Evolutionary conservation across 1,140 invertebrate species (phyloP), one percentile per base, ranked within the genome.

Genomic region (Cyrtorhinus lividipennis): DNA sequence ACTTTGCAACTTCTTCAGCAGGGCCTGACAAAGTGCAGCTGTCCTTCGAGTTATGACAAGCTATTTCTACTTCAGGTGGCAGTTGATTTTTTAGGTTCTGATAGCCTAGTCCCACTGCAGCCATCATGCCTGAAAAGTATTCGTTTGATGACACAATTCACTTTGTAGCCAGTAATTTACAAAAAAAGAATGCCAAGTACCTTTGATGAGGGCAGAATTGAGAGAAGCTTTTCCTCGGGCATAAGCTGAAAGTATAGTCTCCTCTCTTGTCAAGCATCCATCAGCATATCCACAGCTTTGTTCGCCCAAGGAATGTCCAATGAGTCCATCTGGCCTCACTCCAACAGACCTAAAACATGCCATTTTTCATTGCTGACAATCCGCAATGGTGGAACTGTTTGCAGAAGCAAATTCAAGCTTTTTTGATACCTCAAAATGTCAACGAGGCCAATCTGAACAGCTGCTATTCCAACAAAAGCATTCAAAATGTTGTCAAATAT

Each of bases 361-460:
- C n/a, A n/a, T n/a, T n/a, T n/a, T n/a, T n/a, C n/a, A n/a, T n/a
- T n/a, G n/a, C n/a, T n/a, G n/a, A n/a, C n/a, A n/a, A n/a, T n/a
- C n/a, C n/a, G n/a, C n/a, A n/a, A n/a, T n/a, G n/a, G n/a, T n/a
- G n/a, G n/a, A n/a, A n/a, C n/a, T n/a, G n/a, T n/a, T n/a, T n/a
- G n/a, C n/a, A n/a, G n/a, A n/a, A n/a, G n/a, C n/a, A n/a, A n/a
- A n/a, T n/a, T n/a, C n/a, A n/a, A n/a, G n/a, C n/a, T n/a, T n/a
- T n/a, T n/a, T n/a, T n/a, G n/a, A n/a, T n/a, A n/a, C n/a, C 65
- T 70, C n/a, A 86, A 70, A 20, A 80, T 53, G 69, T 85, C 81
- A 27, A 81, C 75, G 13, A 85, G 68, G 1, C 77, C 82, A 65
- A 87, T 85, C 77, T 91, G 88, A 64, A 96, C 83, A 22, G 91